Conservation (phyloP, 1,140 invertebrate species). For the Plodia interpunctella region DNA sequence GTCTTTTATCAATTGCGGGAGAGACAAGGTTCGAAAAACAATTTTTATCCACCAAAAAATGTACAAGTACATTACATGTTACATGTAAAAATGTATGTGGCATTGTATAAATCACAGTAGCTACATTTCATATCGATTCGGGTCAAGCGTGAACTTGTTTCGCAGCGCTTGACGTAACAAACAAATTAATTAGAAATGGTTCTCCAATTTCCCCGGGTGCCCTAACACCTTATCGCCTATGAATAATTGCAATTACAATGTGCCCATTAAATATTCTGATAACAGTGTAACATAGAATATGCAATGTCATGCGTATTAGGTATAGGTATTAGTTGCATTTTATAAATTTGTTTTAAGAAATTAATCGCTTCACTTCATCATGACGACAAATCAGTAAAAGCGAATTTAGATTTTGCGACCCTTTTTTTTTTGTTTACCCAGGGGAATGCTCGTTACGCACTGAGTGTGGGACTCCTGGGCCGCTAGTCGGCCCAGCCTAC, state of each 20-base stretch:
- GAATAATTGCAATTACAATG: constrained; percentile 6
- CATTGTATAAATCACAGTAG: not conserved
- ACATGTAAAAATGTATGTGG: not conserved
- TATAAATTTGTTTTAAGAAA: not conserved
- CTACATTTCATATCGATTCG: not conserved
- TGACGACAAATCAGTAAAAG: too few species aligned
- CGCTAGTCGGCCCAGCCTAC: too few species aligned
- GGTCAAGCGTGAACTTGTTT: not conserved
- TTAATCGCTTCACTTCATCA: not conserved
- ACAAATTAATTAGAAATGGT: not conserved
- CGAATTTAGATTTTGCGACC: too few species aligned
- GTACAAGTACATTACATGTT: too few species aligned
- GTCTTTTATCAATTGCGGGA: too few species aligned
- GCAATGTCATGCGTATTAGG: not conserved
- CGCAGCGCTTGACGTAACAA: not conserved
- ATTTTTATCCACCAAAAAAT: too few species aligned
- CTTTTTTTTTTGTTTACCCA: too few species aligned
- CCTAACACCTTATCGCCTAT: not conserved
- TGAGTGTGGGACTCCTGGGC: too few species aligned
- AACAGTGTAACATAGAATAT: not conserved
- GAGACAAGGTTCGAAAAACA: too few species aligned
- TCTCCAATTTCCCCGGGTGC: not conserved
- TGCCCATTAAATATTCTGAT: not conserved
- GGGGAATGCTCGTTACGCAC: too few species aligned
- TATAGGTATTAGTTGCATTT: not conserved